Base-by-base conservation (phyloP, 2,888 invertebrate species). In the Alsophila aescularia region DNA sequence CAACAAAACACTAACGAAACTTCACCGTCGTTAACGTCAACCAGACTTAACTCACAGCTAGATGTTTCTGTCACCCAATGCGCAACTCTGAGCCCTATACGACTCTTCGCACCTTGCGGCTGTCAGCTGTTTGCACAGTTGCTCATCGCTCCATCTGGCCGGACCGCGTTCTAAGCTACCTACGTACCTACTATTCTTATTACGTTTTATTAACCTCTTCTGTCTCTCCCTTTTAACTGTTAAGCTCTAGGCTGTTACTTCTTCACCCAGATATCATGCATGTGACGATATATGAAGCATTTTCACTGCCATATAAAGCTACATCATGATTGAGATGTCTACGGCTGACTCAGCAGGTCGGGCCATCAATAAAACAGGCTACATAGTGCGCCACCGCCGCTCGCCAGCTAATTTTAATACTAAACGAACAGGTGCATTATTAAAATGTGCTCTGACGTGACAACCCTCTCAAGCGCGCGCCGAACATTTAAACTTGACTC, bases 371-470 rank as follows among this genome's bases (percentile, higher is more conserved):
- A 86, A 87, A 81, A 73, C 76, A 83, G 64, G 69, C 68, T 66
- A 64, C 70, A 73, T 66, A 72, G 73, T 71, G 70, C 67, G 63
- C 56, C 76, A 77, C 67, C 73, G 69, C 66, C 79, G 67, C 76
- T 73, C 76, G 73, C 79, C 75, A 81, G 81, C 87, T 90, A 90
- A 91, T 91, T 90, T 90, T 90, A 88, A 91, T 90, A 90, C 84
- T 85, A 85, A 90, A 91, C 90, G 88, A 90, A 81, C 79, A 73
- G 72, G 75, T 91, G 85, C 86, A 90, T 90, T 90, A 90, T 90
- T 90, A 89, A 91, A 90, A 87, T 82, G 79, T 83, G 74, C 75
- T 77, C 74, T 78, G 72, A 80, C 79, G 85, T 83, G 88, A 85
- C 88, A 85, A 75, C 84, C 83, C 81, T 80, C 75, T 68, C 70